These are phyloP conservation scores for Drosophila paucipuncta DNA, from an alignment of 2,888 invertebrate species.

Conservation along the genomic window DNA sequence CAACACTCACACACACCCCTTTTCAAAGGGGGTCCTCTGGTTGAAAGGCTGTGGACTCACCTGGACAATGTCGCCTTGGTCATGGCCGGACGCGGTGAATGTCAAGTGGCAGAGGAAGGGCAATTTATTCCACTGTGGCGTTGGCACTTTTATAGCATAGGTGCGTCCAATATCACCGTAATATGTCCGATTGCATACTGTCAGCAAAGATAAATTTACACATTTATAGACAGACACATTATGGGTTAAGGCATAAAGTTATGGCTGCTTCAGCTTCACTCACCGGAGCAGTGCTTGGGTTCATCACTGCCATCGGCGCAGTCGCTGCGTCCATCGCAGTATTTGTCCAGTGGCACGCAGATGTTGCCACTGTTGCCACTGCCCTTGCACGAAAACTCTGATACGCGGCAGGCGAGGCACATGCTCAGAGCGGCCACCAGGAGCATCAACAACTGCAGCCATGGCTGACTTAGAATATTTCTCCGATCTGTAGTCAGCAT, in stretches of 20 bases:
- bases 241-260: not conserved
- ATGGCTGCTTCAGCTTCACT: conserved; percentile 62
- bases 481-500: conserved; percentile 42
- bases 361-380: conserved; percentile 88
- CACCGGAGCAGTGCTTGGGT: conserved; percentile 91
- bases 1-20: not conserved
- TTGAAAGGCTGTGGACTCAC: conserved; percentile 84
- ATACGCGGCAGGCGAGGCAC: conserved; percentile 89
- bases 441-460: conserved; percentile 84
- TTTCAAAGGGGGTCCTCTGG: not conserved
- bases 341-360: conserved; percentile 93
- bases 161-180: conserved; percentile 94
- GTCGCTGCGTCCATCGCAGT: conserved; percentile 93
- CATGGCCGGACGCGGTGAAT: conserved; percentile 95
- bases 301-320: conserved; percentile 95
- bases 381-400: conserved; percentile 91
- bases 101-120: conserved; percentile 96
- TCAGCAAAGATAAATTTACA: conserved; percentile 31
- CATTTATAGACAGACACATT: conserved; percentile 1
- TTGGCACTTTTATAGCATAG: conserved; percentile 91
- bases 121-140: conserved; percentile 90
- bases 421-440: conserved; percentile 78
- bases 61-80: conserved; percentile 95
- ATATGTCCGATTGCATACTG: conserved; percentile 95
- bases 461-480: not conserved